Base-by-base conservation (phyloP, 2,113 vertebrate species). In the Panurus biarmicus region DNA sequence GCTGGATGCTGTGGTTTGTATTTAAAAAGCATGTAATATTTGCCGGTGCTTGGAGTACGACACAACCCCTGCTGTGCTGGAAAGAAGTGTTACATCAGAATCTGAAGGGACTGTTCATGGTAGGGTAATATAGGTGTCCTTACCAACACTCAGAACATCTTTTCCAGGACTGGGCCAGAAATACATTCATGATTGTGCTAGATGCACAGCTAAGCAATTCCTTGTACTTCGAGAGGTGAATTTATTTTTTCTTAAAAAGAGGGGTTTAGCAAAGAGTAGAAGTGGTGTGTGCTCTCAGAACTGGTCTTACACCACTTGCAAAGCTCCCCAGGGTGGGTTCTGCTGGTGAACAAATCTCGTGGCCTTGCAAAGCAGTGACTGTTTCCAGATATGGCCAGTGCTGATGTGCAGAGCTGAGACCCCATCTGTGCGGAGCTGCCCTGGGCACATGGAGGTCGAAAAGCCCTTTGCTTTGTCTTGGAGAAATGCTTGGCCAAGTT, bases 361-460 rank as follows among this genome's bases (percentile, higher is more conserved):
- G 38, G 7, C 24, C 4, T 15, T 58, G 79, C 61, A 85, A 71
- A 71, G 29, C 48, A 7, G 5, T 8, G 21, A 4, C 45, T 65
- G 26, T 47, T 65, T 67, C 62, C 35, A 64, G n/a, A 26, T 44
- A 29, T 3, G 38, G 7, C 21, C 29, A 78, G 36, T 51, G 29
- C 17, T 0, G 4, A 45, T 4, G 13, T 31, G 22, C n/a, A 61
- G 12, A 77, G 8, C n/a, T 22, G 25, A 82, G 28, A n/a, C 17
- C 11, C 31, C 17, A 10, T 57, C 48, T 66, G 16, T 22, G 40
- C 25, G 18, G 14, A 47, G n/a, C 53, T 86, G 44, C 24, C 28
- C 36, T 51, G 45, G 48, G 14, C 24, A 19, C 0, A 0, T 17
- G n/a, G 14, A 57, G 16, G 14, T 31, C 12, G 35, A 47, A 72